phyloP scores from a whole-genome alignment of 2,888 invertebrate species.

The Lochmaea capreae region DNA sequence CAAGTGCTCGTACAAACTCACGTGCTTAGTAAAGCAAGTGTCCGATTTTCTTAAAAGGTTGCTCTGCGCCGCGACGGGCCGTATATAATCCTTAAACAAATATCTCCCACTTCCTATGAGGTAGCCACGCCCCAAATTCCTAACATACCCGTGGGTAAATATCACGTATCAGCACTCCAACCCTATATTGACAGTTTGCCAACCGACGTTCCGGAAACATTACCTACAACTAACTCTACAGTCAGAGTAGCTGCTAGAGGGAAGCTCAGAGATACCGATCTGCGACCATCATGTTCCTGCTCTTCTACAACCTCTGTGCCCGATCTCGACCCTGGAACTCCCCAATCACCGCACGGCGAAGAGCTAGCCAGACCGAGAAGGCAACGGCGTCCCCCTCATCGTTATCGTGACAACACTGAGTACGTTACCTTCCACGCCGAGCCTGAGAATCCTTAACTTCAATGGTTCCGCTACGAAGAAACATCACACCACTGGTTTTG shows the following conservation, averaged over 20 bases:
- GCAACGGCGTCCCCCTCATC: background rate
- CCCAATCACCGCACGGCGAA: background rate
- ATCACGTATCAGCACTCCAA: conserved; percentile 19
- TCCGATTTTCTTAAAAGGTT: no score
- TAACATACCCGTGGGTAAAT: background rate
- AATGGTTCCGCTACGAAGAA: no score
- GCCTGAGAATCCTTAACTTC: background rate
- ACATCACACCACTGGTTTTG: no score
- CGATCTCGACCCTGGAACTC: background rate
- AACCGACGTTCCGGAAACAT: background rate
- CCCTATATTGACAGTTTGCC: background rate
- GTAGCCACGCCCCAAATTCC: no score
- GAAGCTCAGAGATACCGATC: background rate
- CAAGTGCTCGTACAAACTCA: conserved; percentile 20
- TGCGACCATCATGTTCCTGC: conserved; percentile 1
- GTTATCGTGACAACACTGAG: no score
- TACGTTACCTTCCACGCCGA: background rate
- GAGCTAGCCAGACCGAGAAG: no score
- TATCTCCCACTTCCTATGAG: no score
- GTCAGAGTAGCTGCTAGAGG: background rate
- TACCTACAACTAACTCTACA: background rate
- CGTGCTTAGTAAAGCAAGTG: no score
- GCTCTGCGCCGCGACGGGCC: conserved; percentile 26
- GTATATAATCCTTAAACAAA: no score
- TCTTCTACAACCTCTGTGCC: conserved; percentile 6